Conservation (phyloP, 2,113 vertebrate genomes). For the Tyto alba region DNA sequence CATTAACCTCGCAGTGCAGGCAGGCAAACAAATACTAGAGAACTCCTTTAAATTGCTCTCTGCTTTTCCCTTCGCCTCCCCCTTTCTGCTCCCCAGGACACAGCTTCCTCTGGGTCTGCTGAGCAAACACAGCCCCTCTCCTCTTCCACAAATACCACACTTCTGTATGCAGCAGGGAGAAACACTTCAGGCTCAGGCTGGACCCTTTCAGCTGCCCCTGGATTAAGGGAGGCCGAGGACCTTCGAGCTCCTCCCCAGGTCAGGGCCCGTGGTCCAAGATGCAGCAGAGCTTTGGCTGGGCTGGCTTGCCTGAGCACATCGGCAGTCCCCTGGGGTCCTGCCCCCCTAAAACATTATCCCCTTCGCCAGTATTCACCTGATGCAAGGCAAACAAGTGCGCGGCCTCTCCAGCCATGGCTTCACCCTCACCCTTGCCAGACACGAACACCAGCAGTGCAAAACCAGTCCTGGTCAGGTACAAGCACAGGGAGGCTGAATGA, state of each 20-base stretch:
- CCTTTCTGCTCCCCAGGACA: neutral
- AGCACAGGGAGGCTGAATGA: neutral
- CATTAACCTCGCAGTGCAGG: neutral
- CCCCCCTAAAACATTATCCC: neutral
- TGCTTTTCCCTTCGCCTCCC: neutral
- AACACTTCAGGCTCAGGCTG: neutral
- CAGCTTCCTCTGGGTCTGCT: neutral
- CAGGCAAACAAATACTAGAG: neutral
- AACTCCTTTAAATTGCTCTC: neutral
- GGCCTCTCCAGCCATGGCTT: neutral
- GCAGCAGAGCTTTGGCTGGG: neutral
- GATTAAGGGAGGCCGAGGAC: neutral
- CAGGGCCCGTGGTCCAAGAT: neutral
- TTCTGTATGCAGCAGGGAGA: neutral
- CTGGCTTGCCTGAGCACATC: neutral
- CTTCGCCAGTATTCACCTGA: neutral
- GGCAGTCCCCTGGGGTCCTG: neutral
- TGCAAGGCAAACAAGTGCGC: no score
- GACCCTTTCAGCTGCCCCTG: neutral
- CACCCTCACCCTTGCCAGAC: neutral
- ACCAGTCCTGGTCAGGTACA: neutral
- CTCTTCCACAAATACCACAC: neutral
- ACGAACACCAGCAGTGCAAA: neutral
- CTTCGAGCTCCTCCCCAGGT: neutral
- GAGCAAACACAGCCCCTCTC: neutral